These are phyloP conservation scores for Lypha dubia DNA, from an alignment of 2,888 invertebrate species.

Conservation along the genomic window DNA sequence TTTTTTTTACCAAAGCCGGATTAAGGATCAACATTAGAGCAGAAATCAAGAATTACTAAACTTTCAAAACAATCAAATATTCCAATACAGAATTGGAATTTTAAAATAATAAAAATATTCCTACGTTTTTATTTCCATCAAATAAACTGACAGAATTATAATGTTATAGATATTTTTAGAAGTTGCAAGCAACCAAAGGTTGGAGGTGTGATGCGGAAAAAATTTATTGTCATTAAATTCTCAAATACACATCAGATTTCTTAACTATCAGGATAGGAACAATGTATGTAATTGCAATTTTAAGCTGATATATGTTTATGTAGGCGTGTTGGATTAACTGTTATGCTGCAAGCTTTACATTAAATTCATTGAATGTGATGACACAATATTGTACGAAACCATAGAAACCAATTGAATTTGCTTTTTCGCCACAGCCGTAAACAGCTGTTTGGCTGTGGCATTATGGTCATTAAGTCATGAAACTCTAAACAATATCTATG, in stretches of 20 bases:
- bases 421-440: too few species aligned
- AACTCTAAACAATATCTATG: too few species aligned
- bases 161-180: background rate
- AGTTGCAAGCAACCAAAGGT: background rate
- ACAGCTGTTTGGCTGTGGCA: too few species aligned
- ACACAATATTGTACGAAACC: too few species aligned
- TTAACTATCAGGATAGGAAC: background rate
- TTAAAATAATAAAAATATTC: background rate
- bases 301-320: too few species aligned
- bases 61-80: conserved; percentile 24
- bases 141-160: background rate
- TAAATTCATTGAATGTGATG: too few species aligned
- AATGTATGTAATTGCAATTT: background rate
- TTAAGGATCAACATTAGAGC: conserved; percentile 20
- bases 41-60: background rate
- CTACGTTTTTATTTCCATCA: background rate
- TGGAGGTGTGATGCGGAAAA: background rate
- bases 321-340: too few species aligned
- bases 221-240: background rate
- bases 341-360: too few species aligned
- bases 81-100: background rate
- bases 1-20: conserved; percentile 26
- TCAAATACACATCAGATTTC: background rate
- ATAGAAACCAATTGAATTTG: too few species aligned
- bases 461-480: too few species aligned